Base-by-base conservation (phyloP, 1,140 invertebrate species). In the Tribolium madens region DNA sequence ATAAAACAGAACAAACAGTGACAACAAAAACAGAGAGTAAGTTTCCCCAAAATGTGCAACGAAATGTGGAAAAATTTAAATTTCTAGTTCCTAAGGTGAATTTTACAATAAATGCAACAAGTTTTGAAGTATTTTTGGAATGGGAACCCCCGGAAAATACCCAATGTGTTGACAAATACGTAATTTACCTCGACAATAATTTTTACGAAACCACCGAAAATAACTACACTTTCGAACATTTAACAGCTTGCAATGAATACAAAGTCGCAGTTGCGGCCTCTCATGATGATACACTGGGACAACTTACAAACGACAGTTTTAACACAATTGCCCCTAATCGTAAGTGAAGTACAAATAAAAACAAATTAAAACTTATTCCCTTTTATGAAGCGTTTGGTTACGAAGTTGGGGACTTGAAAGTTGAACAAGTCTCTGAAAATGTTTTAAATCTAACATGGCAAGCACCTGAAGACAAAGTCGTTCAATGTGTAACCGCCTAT, bases 361-460 rank as follows among this genome's bases (percentile, higher is more conserved):
- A 26, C 6, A 26, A 26, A 3, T 0, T 26, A 26, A 26, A 26
- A 26, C 1, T 5, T 26, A 3, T 26, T 21, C 0, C 6, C 6
- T 26, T 26, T 26, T 26, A 26, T 26, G 21, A 26, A 64, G 57
- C 57, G n/a, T 64, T 64, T 10, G 18, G n/a, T 33, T 64, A 64
- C 12, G 9, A 2, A 6, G 57, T 64, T 10, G 7, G 12, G 31
- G 31, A 64, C 13, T 33, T 64, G 31, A 33, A 7, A 13, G 17
- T 14, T 33, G 57, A 13, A 42, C 18, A 15, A 33, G 26, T 14
- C 13, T 6, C 12, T 3, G 57, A 33, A 1, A 6, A 64, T 1
- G 31, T 33, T 13, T 33, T 64, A 4, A 64, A 64, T 13, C 3
- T 64, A n/a, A 64, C 57, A 33, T 64, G 57, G 57, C 12, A 64